These are phyloP conservation scores for Periophthalmus modestus DNA, from an alignment of 2,113 vertebrate genomes.

Conservation along the genomic window DNA sequence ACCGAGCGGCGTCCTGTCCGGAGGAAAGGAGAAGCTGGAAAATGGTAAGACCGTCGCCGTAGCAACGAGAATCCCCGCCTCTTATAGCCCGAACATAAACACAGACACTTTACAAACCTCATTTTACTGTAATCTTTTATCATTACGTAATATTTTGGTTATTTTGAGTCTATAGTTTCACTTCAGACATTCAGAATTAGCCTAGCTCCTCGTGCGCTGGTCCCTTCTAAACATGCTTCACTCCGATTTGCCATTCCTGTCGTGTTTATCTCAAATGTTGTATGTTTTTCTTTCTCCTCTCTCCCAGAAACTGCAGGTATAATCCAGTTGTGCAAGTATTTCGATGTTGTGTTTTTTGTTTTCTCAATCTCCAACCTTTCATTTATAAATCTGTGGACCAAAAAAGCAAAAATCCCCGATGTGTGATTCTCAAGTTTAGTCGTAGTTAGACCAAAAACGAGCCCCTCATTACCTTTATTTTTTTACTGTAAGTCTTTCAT, in stretches of 20 bases:
- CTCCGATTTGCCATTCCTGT: conserved; percentile 66
- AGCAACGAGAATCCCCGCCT: conserved; percentile 15
- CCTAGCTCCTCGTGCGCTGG: conserved; percentile 13
- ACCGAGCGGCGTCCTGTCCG: conserved; percentile 95
- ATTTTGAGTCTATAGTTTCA: conserved; percentile 6
- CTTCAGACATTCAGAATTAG: conserved; percentile 41
- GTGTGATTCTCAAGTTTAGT: conserved; percentile 27
- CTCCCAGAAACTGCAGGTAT: conserved; percentile 82
- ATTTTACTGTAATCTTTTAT: not conserved
- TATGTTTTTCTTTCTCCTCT: conserved; percentile 77
- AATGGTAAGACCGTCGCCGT: conserved; percentile 85
- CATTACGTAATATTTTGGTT: not conserved
- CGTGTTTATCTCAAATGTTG: conserved; percentile 71
- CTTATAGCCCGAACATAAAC: conserved; percentile 18
- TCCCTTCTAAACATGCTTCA: conserved; percentile 30
- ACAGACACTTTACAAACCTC: conserved; percentile 1
- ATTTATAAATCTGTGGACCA: conserved; percentile 15
- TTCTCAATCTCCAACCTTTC: conserved; percentile 25
- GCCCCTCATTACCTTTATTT: not conserved
- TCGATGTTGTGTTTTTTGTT: conserved; percentile 38
- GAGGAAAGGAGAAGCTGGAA: conserved; percentile 96
- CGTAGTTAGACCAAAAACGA: conserved; percentile 27
- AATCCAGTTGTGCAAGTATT: conserved; percentile 81
- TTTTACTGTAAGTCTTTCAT: not conserved
- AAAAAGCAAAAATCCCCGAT: not conserved